Base-by-base conservation (phyloP, 2,797 vertebrate species). In the Onychomys arenicola region DNA sequence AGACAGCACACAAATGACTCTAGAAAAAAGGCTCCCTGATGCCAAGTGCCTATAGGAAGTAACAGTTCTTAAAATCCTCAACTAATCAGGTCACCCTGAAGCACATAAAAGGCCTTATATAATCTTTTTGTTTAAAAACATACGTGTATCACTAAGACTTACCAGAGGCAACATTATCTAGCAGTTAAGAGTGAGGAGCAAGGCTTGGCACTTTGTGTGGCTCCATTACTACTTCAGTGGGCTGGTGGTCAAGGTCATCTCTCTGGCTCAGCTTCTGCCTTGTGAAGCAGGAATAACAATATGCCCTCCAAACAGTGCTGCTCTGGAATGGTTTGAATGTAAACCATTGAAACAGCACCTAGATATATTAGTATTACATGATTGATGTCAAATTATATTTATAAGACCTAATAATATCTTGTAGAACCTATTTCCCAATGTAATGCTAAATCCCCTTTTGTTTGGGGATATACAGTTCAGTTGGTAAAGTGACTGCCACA, bases 241-340 rank as follows among this genome's bases (percentile, higher is more conserved):
- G 67, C 14, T 78, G 34, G 11, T 78, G 34, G 11, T 63, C 14
- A 83, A 77, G 25, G 19, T 67, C 10, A 14, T 76, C 46, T 46
- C 49, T 59, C 14, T 52, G 52, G 80, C 61, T 96, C 73, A 46
- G 46, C 71, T 87, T 94, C 61, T 4, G 1, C 6, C 17, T 49
- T 88, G 57, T 29, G 32, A 92, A 93, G 93, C 46, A 19, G 34
- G 59, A 91, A 77, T 52, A 63, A 93, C 34, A 80, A 75, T 9
- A 65, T 27, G 57, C 25, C 14, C 73, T 83, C 57, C 13, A 76
- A 17, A 37, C 3, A 16, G 63, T 81, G 29, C 40, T 82, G 34
- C 77, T 23, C 69, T 77, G 83, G 93, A 90, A 95, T 83, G 55
- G n/a, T n/a, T n/a, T 52, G 63, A 88, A 40, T 34, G 32, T 19